Evolutionary conservation across 2,888 invertebrate genomes (phyloP).

Genomic region (Clivina fossor): DNA sequence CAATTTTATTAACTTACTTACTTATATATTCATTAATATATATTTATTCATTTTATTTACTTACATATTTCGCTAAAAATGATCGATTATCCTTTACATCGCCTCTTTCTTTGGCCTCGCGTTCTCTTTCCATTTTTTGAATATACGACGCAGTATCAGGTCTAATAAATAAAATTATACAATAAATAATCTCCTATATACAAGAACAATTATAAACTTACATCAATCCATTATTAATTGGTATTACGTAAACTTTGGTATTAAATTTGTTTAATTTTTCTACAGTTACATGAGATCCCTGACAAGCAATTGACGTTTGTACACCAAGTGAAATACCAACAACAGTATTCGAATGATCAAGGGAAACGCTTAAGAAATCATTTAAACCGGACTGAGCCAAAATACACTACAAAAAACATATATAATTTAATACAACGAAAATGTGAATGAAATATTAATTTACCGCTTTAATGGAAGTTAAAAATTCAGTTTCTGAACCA

Average conservation of each 20-base stretch:
- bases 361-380: slow-evolving; percentile 76
- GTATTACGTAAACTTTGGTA: slow-evolving; percentile 76
- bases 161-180: slow-evolving; percentile 52
- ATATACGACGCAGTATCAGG: slow-evolving; percentile 96
- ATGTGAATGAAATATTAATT: slow-evolving; percentile 40
- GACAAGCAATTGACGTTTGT: slow-evolving; percentile 54
- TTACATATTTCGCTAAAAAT: slow-evolving; percentile 97
- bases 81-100: slow-evolving; percentile 93
- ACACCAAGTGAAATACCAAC: slow-evolving; percentile 67
- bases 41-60: slow-evolving; percentile 49
- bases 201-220: slow-evolving; percentile 49
- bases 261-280: slow-evolving; percentile 62
- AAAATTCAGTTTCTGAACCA: slow-evolving; percentile 66
- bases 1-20: too few species aligned
- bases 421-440: slow-evolving; percentile 14
- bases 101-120: slow-evolving; percentile 84
- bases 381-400: slow-evolving; percentile 74
- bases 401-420: slow-evolving; percentile 60
- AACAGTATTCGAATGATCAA: slow-evolving; percentile 78
- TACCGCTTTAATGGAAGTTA: slow-evolving; percentile 80
- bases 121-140: slow-evolving; percentile 89
- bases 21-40: slow-evolving; percentile 14
- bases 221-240: slow-evolving; percentile 81
- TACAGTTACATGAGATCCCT: slow-evolving; percentile 51
- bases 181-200: slow-evolving; percentile 28